These are phyloP conservation scores for Tapera naevia DNA, from an alignment of 2,797 vertebrate species.

Conservation along the genomic window DNA sequence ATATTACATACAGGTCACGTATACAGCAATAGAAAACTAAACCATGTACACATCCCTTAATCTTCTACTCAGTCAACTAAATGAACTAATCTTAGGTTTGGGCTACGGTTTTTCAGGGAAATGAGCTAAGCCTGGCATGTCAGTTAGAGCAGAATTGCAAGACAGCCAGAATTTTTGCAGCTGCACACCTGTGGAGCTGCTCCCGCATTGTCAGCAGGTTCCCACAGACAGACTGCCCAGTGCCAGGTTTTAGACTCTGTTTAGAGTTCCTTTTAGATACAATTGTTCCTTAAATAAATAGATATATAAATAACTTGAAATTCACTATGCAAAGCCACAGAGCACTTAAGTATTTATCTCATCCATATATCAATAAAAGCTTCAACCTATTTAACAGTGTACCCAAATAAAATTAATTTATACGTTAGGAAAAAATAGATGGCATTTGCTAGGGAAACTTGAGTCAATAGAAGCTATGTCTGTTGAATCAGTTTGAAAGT, in stretches of 20 bases:
- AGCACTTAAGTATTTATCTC: conserved; percentile 34
- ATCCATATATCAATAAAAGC: background rate
- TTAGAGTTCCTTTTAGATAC: background rate
- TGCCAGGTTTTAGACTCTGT: background rate
- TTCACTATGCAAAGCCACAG: conserved; percentile 22
- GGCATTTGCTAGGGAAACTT: background rate
- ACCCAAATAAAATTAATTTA: background rate
- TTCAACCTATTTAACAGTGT: background rate
- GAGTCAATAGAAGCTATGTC: background rate
- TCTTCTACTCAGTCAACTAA: background rate
- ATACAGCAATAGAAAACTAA: background rate
- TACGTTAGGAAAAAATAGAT: background rate
- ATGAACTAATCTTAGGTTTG: background rate
- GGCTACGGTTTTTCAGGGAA: background rate
- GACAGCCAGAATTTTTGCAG: background rate
- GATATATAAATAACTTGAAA: conserved; percentile 13
- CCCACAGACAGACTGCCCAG: background rate
- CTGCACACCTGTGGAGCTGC: background rate
- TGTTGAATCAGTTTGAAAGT: background rate
- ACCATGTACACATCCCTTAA: background rate
- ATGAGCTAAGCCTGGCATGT: background rate
- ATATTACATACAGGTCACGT: background rate
- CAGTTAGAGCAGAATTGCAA: background rate
- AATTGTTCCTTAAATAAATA: background rate
- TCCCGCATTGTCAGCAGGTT: background rate